Evolutionary conservation across 2,113 vertebrate genomes (phyloP), one percentile per base, ranked within the genome.

Genomic region (Sylvilagus bachmani): DNA sequence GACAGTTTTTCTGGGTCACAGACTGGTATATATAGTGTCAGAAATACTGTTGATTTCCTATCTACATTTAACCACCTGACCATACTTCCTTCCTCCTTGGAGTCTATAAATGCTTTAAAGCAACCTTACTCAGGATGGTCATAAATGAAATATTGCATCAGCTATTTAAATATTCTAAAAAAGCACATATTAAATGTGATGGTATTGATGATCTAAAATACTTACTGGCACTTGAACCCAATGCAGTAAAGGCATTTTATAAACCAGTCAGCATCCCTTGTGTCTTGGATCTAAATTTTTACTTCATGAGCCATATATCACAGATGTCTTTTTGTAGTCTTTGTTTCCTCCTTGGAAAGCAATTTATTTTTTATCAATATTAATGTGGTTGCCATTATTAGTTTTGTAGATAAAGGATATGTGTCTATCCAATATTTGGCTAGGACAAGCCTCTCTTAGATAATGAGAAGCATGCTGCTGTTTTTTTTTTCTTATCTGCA

Each of bases 301-400:
- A 90, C 89, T 96, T 96, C 95, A 97, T 87, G 80, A 97, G 96
- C 66, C 92, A 97, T 97, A 97, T 77, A 98, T 98, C 96, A 97
- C 89, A 96, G 84, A 87, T 94, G 84, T 97, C 97, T 95, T 96
- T 98, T 95, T 96, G 94, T 89, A 97, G 93, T 86, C 69, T 97
- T 89, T 97, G 94, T 97, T 96, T 95, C 92, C 89, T 98, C 82
- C 89, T 95, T 96, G 97, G 93, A 95, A 98, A 90, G 67, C 88
- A 97, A 96, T 98, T 98, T 97, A 88, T 95, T 97, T 98, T 96
- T 88, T 95, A 81, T 95, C 94, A 94, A 95, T 96, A 95, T 94
- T 93, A 97, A 93, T 94, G 86, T 33, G 88, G 94, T 90, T 97
- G 79, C 55, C 31, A 79, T 51, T 83, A 58, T 73, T 91, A 31